phyloP scores from a whole-genome alignment of 1,140 invertebrate species.

The Scaptomyza graminum region DNA sequence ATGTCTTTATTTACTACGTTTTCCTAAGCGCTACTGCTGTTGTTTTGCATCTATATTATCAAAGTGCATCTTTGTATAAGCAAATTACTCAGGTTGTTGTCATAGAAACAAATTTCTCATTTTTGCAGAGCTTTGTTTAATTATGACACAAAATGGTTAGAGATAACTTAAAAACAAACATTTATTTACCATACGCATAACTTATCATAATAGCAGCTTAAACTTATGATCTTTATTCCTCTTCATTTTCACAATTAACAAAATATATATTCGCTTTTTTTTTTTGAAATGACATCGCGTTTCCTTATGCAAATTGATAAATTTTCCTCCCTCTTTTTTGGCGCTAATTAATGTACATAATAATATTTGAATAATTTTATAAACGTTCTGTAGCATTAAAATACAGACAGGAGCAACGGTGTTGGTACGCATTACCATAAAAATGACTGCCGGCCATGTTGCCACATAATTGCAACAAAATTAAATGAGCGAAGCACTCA shows the following conservation, averaged over 20 bases:
- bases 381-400: neutral
- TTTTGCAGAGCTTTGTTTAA: too few relatives aligned
- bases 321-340: neutral
- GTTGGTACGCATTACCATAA: neutral
- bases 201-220: too few relatives aligned
- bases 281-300: neutral
- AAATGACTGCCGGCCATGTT: neutral
- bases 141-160: too few relatives aligned
- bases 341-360: constrained; percentile 6
- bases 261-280: neutral
- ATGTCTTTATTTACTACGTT: constrained; percentile 1
- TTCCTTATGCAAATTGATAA: constrained; percentile 1
- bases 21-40: neutral
- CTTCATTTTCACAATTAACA: neutral
- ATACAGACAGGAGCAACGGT: neutral
- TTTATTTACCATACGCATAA: too few relatives aligned
- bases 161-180: too few relatives aligned
- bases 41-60: constrained; percentile 1
- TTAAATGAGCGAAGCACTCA: constrained; percentile 2
- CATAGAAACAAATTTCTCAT: too few relatives aligned
- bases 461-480: constrained; percentile 2
- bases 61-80: neutral
- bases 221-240: too few relatives aligned
- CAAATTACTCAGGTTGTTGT: too few relatives aligned
- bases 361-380: constrained; percentile 5